A percentile compares a stretch with the other conserved stretches of the same genome.
phyloP scores from a whole-genome alignment of 2,113 vertebrate genomes.

The Lasiurus cinereus region DNA sequence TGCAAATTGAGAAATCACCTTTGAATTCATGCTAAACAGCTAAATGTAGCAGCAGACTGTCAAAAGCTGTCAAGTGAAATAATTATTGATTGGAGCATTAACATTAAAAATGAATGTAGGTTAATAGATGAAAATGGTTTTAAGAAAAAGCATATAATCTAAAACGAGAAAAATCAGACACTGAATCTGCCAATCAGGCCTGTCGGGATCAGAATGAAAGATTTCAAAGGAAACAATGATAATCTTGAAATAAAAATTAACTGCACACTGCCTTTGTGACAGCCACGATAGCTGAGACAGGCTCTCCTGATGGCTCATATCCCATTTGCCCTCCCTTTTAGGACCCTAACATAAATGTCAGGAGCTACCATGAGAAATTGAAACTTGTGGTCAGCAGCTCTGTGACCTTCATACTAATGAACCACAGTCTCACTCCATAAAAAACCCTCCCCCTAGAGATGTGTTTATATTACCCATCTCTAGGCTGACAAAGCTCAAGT shows the following conservation, averaged over 20 bases:
- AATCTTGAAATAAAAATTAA: conserved; percentile 5
- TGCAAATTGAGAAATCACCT: conserved; percentile 81
- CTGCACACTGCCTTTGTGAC: background rate
- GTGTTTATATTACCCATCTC: background rate
- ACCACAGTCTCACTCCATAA: accelerated
- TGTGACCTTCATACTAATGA: no score
- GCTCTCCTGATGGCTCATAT: background rate
- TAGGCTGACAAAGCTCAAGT: background rate
- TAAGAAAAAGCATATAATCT: conserved; percentile 74
- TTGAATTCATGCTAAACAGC: conserved; percentile 81
- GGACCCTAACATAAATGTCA: background rate
- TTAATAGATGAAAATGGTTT: conserved; percentile 77
- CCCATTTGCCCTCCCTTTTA: background rate
- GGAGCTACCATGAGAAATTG: background rate
- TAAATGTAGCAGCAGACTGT: conserved; percentile 77
- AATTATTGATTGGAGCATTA: conserved; percentile 83
- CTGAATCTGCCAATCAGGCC: conserved; percentile 53
- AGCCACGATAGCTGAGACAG: background rate
- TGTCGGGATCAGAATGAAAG: conserved; percentile 51
- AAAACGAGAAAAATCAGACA: conserved; percentile 73
- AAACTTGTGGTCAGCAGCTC: background rate
- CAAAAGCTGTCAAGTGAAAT: conserved; percentile 84
- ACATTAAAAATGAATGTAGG: conserved; percentile 84
- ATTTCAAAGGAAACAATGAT: conserved; percentile 1
- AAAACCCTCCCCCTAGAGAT: background rate